Evolutionary conservation across 92 coral and sea anemone species (phyloP), one percentile per base, ranked within the genome.

Genomic region (Siderastrea siderea): DNA sequence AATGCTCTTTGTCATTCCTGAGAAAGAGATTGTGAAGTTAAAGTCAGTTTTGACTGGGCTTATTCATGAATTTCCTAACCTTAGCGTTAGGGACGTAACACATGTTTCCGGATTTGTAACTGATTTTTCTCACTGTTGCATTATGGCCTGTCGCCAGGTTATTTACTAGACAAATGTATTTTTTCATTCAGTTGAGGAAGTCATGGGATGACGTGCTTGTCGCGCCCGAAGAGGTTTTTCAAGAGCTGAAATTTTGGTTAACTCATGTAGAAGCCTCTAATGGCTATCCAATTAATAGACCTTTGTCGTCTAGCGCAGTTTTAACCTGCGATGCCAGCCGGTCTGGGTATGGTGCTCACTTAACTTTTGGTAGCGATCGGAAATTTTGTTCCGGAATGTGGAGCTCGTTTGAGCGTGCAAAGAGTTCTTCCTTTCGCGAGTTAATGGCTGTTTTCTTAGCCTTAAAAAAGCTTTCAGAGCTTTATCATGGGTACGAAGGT

Each of bases 121-220:
- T n/a, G n/a, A n/a, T 90, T 66, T 77, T 90, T 14, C 72, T 90
- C 64, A 61, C 92, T 11, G 44, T 45, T 26, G 92, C 83, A 9
- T 16, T 89, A 52, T 89, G 89, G 26, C 75, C 91, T 46, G 44
- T 81, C 15, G 51, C 84, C 47, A 62, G 77, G 49, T 86, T 86
- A 51, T 89, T 89, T 84, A 84, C 92, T 43, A 83, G 92, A 66
- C 92, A 89, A 84, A 89, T 89, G 85, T 89, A 84, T 89, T 67
- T 68, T 84, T 66, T 77, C 49, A 84, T 74, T 17, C 83, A 83
- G 52, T 48, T 58, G 55, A 63, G 93, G 68, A 44, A 65, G 14
- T 47, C 48, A 26, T 90, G 90, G 90, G 61, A 86, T 12, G 87
- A 88, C 38, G 79, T 79, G 1, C 19, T 70, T 17, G 9, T 63